Base-by-base conservation (phyloP, 2,797 vertebrate genomes). In the Hippopotamyrus pictus region DNA sequence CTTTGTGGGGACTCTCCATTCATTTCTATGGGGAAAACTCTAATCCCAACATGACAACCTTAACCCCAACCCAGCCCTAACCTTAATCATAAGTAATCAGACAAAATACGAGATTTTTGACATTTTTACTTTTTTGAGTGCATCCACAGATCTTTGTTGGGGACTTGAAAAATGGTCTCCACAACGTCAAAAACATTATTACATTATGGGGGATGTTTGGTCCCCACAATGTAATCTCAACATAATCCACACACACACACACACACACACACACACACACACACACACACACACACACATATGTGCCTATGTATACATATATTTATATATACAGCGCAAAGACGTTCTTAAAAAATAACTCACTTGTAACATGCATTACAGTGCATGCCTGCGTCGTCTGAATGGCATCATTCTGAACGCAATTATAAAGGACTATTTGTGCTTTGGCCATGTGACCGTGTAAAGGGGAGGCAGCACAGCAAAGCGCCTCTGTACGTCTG, bases 341-440 rank as follows among this genome's bases (percentile, higher is more conserved):
- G 25, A 6, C 48, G 11, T 51, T 12, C 22, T 53, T 25, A 14
- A 51, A 83, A 19, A 44, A 83, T 44, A 83, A n/a, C 12, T 48
- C 8, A 19, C 41, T 83, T 48, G 76, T 59, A 41, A n/a, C 57
- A 33, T 69, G 9, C 48, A 17, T 53, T 48, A 69, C 19, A 65
- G 57, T 86, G 83, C 82, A 95, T 95, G 94, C 94, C 22, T 62
- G 0, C 91, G 94, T 94, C 94, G 93, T 94, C 90, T 92, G 89
- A 91, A 89, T 91, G 92, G 92, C 89, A 86, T 92, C 92, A 92
- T 93, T 91, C 93, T 91, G 85, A 92, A 94, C 94, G 92, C 92
- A 91, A 92, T 93, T 93, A 96, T 95, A 96, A 93, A 95, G 94
- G 93, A 92, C 93, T 95, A 93, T 94, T 95, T 96, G 95, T 96